These are phyloP conservation scores for Pseudochirops cupreus DNA, from an alignment of 2,797 vertebrate species.

Conservation along the genomic window DNA sequence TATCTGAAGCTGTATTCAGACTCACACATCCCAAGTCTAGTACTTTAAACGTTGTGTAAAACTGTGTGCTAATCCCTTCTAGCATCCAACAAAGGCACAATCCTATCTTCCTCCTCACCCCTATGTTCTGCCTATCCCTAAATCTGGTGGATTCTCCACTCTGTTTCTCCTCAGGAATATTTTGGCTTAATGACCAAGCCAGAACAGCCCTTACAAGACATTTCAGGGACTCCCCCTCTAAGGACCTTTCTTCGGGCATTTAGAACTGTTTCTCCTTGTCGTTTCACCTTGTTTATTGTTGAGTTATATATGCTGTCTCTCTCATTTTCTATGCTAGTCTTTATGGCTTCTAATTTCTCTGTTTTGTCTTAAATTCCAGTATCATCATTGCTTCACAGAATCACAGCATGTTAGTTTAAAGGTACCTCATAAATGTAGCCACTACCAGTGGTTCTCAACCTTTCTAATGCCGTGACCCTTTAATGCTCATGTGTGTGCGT, in stretches of 20 bases:
- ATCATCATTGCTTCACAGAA: not conserved
- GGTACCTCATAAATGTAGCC: not conserved
- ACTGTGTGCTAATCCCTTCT: not conserved
- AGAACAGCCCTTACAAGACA: not conserved
- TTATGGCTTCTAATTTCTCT: not conserved
- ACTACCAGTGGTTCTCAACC: no score
- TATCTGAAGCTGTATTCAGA: not conserved
- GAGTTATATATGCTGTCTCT: not conserved
- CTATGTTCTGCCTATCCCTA: not conserved
- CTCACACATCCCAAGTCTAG: not conserved
- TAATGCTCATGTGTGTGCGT: no score
- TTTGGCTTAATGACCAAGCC: not conserved
- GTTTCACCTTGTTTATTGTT: not conserved
- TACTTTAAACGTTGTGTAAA: not conserved
- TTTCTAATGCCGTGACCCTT: no score
- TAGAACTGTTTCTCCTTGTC: not conserved
- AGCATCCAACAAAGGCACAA: not conserved
- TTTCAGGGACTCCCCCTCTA: not conserved
- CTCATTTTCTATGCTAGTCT: not conserved
- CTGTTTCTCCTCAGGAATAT: not conserved
- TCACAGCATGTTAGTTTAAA: not conserved
- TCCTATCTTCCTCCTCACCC: not conserved
- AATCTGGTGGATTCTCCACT: not conserved
- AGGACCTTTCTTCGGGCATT: not conserved
- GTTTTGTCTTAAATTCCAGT: not conserved